Evolutionary conservation across 2,113 vertebrate genomes (phyloP), one percentile per base, ranked within the genome.

Genomic region (Chaetops frenatus): DNA sequence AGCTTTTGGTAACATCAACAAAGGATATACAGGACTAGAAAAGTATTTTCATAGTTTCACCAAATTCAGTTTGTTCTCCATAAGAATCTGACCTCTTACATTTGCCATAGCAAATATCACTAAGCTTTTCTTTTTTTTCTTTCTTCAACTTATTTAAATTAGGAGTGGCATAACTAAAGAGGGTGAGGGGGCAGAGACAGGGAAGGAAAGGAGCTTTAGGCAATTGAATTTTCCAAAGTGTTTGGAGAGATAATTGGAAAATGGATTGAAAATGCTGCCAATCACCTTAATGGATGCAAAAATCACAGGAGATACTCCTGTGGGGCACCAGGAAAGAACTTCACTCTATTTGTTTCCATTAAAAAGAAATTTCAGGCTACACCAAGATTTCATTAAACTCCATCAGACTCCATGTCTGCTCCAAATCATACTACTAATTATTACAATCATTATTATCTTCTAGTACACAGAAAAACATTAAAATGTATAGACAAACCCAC

Each of bases 201-300:
- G 33, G 36, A 81, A 38, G 16, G 2, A 19, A 87, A 84, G 62
- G 57, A 58, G 71, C 88, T 82, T 60, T 71, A 56, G 88, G 71
- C 74, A 96, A 91, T 82, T 93, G 79, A 36, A 58, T 95, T 87
- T 92, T 96, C 84, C 54, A 57, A 65, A 96, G 51, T 73, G 44
- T 94, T 94, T 90, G 71, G 58, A 88, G 86, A 87, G 50, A 83
- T 94, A 97, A 95, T 47, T 95, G 86, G 66, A 92, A 97, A 96
- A 84, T 73, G 62, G 88, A 94, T 97, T 94, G 93, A 95, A 93
- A 95, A 94, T 65, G 78, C 69, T 95, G 89, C 65, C 81, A 92
- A 87, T 97, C 87, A 96, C 88, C 38, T 93, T 93, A 97, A 97
- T 81, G 92, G 83, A 77, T 90, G 85, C 78, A 94, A 96, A 96